Base-by-base conservation (phyloP, 2,113 vertebrate species). In the Dromaius novaehollandiae region DNA sequence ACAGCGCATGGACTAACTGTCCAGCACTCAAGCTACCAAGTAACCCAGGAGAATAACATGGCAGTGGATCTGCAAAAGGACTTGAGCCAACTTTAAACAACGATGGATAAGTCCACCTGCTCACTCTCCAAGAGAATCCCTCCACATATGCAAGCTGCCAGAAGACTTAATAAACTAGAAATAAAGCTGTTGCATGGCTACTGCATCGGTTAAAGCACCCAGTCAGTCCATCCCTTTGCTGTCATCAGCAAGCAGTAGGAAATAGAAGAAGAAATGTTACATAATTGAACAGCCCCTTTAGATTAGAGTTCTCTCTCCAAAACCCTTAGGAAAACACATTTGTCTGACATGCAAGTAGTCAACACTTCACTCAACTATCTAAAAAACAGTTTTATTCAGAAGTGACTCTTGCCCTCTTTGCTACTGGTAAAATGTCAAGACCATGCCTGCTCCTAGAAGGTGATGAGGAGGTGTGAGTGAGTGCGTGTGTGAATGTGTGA, bases 21-120 rank as follows among this genome's bases (percentile, higher is more conserved):
- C 76, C 86, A 93, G 36, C 64, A 79, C 82, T 88, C 3, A 0
- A 94, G 65, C 87, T 86, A 88, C 80, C 46, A 65, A 90, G 69
- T 69, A 90, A 84, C 18, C 4, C 46, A 69, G 63, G 42, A 25
- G 61, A 91, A 76, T n/a, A 90, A 63, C 44, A 79, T 84, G 90
- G 90, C 88, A 94, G 26, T 36, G 30, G 73, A 51, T 94, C 77
- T 44, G 74, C 46, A 36, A 74, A 68, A 88, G 58, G 7, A 81
- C 51, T 69, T 13, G 58, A 94, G 94, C 85, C 97, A 97, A 65
- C 69, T 93, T 90, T 69, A 92, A 95, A 96, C 51, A 76, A 86
- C 0, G 12, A 95, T 70, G 71, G 63, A 46, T 86, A 86, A 69
- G 8, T 81, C 69, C 95, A 94, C 86, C 90, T 97, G 95, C 82